Evolutionary conservation across 2,888 invertebrate genomes (phyloP).

Genomic region (Epirrita christyi): DNA sequence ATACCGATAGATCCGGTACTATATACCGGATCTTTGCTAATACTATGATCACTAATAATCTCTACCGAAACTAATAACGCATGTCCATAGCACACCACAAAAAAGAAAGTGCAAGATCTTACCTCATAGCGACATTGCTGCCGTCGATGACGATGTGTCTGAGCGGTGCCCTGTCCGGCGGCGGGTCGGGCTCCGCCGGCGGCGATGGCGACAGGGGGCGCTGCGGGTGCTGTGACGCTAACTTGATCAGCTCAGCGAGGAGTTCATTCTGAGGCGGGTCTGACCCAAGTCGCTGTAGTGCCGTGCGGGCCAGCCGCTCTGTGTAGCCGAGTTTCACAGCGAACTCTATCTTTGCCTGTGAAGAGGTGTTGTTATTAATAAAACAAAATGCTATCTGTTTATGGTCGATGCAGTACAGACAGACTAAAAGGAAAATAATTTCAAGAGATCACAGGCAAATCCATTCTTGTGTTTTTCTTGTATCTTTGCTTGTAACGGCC

Average conservation of each 20-base stretch:
- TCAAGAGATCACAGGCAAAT: no score
- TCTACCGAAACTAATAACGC: no score
- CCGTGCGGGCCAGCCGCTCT: conserved; percentile 92
- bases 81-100: no score
- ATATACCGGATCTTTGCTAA: no score
- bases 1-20: no score
- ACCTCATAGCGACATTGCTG: conserved; percentile 97
- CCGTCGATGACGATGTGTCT: conserved; percentile 96
- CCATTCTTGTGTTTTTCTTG: no score
- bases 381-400: no score
- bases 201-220: conserved; percentile 65
- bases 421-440: no score
- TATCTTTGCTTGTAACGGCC: no score
- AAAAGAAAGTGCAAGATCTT: conserved; percentile 22
- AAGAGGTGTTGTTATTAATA: not conserved
- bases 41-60: no score
- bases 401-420: no score
- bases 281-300: conserved; percentile 92
- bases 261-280: conserved; percentile 94
- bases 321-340: conserved; percentile 96
- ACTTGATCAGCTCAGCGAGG: conserved; percentile 93
- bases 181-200: conserved; percentile 61
- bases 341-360: conserved; percentile 91
- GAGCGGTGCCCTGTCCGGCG: conserved; percentile 73
- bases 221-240: conserved; percentile 86